These are phyloP conservation scores for Pseudorasbora parva DNA, from an alignment of 2,113 vertebrate genomes.

Conservation along the genomic window DNA sequence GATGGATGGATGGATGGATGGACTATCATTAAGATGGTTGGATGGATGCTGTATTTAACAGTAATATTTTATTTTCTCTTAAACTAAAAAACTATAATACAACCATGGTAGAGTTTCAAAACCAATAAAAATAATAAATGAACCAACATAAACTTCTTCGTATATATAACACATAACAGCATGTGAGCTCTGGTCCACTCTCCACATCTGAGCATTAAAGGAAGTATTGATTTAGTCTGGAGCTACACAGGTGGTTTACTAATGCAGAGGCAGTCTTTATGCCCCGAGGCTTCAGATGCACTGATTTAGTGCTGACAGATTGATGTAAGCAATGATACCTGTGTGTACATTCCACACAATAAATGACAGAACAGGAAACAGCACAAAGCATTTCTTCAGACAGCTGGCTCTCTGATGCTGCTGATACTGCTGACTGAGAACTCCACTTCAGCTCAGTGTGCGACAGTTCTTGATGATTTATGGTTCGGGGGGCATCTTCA, in stretches of 20 bases:
- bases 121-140: not conserved
- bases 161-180: not conserved
- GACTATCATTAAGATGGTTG: too few relatives aligned
- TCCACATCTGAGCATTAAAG: slow-evolving; percentile 5
- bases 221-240: slow-evolving; percentile 26
- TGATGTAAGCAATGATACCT: slow-evolving; percentile 22
- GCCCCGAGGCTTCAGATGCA: not conserved
- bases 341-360: slow-evolving; percentile 25
- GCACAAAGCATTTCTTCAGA: slow-evolving; percentile 32
- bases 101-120: not conserved
- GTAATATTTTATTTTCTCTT: not conserved
- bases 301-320: slow-evolving; percentile 40
- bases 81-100: not conserved
- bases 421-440: slow-evolving; percentile 26
- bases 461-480: not conserved
- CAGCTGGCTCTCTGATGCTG: slow-evolving; percentile 45
- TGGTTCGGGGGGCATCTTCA: not conserved
- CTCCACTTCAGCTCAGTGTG: not conserved
- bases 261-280: slow-evolving; percentile 36
- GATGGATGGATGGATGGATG: too few relatives aligned
- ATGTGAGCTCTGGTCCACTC: not conserved
- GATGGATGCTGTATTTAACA: too few relatives aligned
- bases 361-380: slow-evolving; percentile 33
- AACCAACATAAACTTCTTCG: not conserved
- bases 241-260: slow-evolving; percentile 25